Conservation (phyloP, 1,140 invertebrate genomes). For the Bombus superbus region DNA sequence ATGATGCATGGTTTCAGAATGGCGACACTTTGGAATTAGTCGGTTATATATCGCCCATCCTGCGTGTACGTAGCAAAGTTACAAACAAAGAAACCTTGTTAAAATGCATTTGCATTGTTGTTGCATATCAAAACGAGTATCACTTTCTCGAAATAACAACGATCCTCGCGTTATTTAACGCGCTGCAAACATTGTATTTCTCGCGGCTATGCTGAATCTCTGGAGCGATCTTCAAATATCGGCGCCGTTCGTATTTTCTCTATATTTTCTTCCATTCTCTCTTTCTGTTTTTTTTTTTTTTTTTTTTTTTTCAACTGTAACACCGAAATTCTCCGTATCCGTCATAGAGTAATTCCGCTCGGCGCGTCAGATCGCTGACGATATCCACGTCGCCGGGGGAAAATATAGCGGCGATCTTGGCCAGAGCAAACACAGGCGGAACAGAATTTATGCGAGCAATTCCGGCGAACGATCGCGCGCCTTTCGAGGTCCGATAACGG, state of each 20-base stretch:
- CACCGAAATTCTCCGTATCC: not conserved
- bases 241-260: too few species aligned
- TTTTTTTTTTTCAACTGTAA: not conserved
- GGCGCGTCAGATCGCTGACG: not conserved
- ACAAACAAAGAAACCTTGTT: too few species aligned
- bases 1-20: too few species aligned
- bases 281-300: not conserved
- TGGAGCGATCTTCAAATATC: not conserved
- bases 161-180: too few species aligned
- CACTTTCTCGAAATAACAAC: too few species aligned
- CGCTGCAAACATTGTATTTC: too few species aligned
- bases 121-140: too few species aligned
- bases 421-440: constrained; percentile 18
- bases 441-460: constrained; percentile 25
- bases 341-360: constrained; percentile 4
- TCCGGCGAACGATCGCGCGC: constrained; percentile 24
- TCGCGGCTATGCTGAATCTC: too few species aligned
- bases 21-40: too few species aligned
- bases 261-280: not conserved
- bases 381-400: not conserved
- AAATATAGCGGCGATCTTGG: constrained; percentile 28
- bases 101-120: too few species aligned
- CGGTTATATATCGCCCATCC: too few species aligned
- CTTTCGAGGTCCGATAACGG: constrained; percentile 28
- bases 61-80: too few species aligned